Percentiles rank a stretch among this genome's conserved stretches.
Evolutionary conservation across 2,113 vertebrate genomes (phyloP).

Genomic region (Sylvietta virens): DNA sequence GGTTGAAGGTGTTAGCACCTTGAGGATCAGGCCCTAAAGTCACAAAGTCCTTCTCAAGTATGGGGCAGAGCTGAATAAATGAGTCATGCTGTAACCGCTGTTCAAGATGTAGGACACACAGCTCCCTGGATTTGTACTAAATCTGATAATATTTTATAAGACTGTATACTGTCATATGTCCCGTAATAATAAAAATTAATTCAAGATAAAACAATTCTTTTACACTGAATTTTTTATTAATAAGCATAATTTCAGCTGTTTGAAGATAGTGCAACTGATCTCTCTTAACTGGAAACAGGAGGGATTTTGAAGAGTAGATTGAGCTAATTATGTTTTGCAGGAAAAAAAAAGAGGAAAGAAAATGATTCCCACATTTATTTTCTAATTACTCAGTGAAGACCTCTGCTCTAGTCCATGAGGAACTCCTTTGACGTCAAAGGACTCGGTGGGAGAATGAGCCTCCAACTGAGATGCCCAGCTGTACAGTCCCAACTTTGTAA

Average conservation of each 20-base stretch:
- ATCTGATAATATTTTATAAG: slow-evolving; percentile 34
- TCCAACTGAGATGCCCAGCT: slow-evolving; percentile 15
- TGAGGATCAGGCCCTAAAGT: neutral
- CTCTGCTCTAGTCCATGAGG: slow-evolving; percentile 45
- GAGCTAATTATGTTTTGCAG: slow-evolving; percentile 56
- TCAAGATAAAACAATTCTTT: slow-evolving; percentile 40
- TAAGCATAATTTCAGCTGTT: slow-evolving; percentile 39
- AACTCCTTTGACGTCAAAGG: slow-evolving; percentile 57
- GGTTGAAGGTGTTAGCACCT: neutral
- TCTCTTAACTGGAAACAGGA: slow-evolving; percentile 60
- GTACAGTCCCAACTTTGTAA: neutral
- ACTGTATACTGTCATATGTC: neutral
- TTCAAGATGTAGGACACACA: neutral
- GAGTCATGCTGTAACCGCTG: neutral
- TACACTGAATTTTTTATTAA: slow-evolving; percentile 43
- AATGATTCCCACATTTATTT: slow-evolving; percentile 64
- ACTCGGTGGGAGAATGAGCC: slow-evolving; percentile 5
- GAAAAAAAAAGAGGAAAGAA: neutral
- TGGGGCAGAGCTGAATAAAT: neutral
- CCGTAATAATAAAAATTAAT: slow-evolving; percentile 37
- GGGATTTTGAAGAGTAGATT: slow-evolving; percentile 54
- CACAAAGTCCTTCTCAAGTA: neutral
- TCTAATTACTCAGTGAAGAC: slow-evolving; percentile 60
- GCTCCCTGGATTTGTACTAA: neutral
- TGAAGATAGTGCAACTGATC: slow-evolving; percentile 58